A percentile compares a stretch with the other conserved stretches of the same genome.
Conservation (phyloP, 2,113 vertebrate species). For the Sciurus niger region DNA sequence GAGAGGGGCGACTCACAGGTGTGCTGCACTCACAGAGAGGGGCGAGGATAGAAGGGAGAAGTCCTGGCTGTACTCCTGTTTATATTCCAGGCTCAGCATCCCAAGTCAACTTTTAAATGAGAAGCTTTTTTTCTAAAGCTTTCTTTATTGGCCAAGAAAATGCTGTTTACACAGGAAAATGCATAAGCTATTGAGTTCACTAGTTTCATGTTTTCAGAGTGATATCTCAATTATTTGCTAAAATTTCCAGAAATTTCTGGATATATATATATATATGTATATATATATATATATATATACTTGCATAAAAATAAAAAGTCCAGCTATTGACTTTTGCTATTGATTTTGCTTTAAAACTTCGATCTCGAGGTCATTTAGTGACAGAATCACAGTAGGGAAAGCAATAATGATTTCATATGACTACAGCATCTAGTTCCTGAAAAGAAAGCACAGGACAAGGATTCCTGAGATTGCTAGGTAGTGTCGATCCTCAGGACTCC, state of each 20-base stretch:
- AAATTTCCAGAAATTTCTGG: constrained; percentile 36
- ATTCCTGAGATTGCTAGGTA: not conserved
- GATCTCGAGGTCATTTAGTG: not conserved
- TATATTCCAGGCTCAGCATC: not conserved
- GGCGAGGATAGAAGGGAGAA: not conserved
- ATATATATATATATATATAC: not conserved
- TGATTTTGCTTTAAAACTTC: constrained; percentile 26
- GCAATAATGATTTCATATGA: not conserved
- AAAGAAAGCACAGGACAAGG: not conserved
- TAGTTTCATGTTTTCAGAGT: constrained; percentile 4
- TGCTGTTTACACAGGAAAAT: not conserved
- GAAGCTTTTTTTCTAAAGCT: not conserved
- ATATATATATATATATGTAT: no score
- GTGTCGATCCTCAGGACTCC: not conserved
- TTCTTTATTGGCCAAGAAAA: not conserved
- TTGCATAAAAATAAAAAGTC: not conserved
- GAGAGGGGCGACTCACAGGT: not conserved
- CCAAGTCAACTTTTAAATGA: constrained; percentile 45
- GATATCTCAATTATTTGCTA: not conserved
- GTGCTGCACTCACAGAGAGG: not conserved
- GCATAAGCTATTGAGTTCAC: not conserved
- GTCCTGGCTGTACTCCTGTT: not conserved
- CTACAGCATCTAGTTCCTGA: rapidly evolving
- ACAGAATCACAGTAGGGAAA: not conserved
- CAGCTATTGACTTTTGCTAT: not conserved